Conservation (phyloP, 2,113 vertebrate species). For the Polypterus bichir region DNA sequence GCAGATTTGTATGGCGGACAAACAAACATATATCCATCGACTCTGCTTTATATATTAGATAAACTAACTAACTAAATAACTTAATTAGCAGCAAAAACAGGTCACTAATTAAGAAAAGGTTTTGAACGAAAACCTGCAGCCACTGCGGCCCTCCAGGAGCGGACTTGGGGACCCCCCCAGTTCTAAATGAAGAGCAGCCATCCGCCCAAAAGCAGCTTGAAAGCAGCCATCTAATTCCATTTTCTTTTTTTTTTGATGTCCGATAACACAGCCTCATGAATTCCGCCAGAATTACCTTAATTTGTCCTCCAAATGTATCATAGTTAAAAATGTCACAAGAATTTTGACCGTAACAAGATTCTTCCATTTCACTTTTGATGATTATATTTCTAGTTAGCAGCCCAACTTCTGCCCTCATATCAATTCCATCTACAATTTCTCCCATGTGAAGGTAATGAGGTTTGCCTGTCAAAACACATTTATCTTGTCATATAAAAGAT, state of each 20-base stretch:
- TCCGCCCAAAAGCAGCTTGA: no score
- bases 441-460: slow-evolving; percentile 27
- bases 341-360: slow-evolving; percentile 26
- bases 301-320: slow-evolving; percentile 26
- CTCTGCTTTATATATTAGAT: no score
- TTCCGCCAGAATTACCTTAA: slow-evolving; percentile 37
- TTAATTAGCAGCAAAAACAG: no score
- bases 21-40: no score
- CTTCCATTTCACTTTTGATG: slow-evolving; percentile 35
- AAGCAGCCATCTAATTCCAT: no score
- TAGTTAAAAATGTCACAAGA: slow-evolving; percentile 29
- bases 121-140: no score
- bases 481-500: slow-evolving; percentile 16
- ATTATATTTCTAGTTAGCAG: slow-evolving; percentile 27
- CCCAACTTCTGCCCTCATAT: slow-evolving; percentile 31
- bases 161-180: no score
- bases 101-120: no score
- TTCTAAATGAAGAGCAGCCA: no score
- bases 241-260: not conserved
- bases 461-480: slow-evolving; percentile 29
- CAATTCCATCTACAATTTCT: slow-evolving; percentile 26
- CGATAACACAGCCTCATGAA: slow-evolving; percentile 1
- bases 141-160: no score
- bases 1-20: no score
- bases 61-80: no score